phyloP scores from a whole-genome alignment of 2,797 vertebrate species.

The Sternotherus odoratus region DNA sequence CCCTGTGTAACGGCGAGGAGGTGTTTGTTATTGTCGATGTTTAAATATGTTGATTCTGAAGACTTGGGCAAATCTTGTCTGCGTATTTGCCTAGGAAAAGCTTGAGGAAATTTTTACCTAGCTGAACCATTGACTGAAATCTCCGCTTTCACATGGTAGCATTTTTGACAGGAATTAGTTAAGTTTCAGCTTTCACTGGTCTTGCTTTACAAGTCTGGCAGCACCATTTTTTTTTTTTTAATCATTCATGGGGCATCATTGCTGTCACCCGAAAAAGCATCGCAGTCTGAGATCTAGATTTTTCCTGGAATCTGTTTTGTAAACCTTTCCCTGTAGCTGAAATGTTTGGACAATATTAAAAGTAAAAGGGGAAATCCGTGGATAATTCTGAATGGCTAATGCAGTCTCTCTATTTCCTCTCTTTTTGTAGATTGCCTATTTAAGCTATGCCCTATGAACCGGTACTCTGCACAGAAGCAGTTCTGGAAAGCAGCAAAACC shows the following conservation, averaged over 20 bases:
- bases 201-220: slow-evolving; percentile 68
- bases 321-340: slow-evolving; percentile 11
- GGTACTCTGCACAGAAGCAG: slow-evolving; percentile 98
- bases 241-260: slow-evolving; percentile 43
- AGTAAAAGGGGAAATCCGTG: not conserved
- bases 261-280: slow-evolving; percentile 47
- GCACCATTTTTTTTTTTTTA: slow-evolving; percentile 38
- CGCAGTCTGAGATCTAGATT: slow-evolving; percentile 27
- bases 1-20: too few species aligned
- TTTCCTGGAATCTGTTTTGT: slow-evolving; percentile 59
- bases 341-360: not conserved
- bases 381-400: not conserved
- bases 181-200: slow-evolving; percentile 19
- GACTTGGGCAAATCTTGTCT: not conserved
- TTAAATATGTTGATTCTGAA: not conserved
- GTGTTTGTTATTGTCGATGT: not conserved
- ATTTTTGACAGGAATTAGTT: not conserved
- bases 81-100: slow-evolving; percentile 30
- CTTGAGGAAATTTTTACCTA: not conserved
- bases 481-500: slow-evolving; percentile 99
- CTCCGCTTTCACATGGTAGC: not conserved
- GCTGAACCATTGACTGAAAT: not conserved
- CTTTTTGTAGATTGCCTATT: slow-evolving; percentile 92
- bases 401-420: not conserved
- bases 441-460: slow-evolving; percentile 97